phyloP scores from a whole-genome alignment of 2,888 invertebrate genomes.

The Phaedon cochleariae region DNA sequence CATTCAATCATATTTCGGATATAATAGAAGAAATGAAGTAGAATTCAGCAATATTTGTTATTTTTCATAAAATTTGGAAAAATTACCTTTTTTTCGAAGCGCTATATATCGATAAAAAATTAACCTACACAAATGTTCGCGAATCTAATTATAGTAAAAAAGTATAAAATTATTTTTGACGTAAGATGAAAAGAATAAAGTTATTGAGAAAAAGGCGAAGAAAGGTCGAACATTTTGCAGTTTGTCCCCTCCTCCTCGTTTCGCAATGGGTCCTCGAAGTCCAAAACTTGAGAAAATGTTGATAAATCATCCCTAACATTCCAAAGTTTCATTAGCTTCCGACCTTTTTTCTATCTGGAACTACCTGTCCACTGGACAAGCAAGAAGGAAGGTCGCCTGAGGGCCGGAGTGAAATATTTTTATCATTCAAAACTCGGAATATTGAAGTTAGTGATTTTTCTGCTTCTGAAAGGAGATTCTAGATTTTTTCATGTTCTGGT shows the following conservation, averaged over 20 bases:
- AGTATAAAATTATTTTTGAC: not conserved
- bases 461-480: too few species aligned
- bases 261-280: not conserved
- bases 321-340: constrained; percentile 6
- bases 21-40: not conserved
- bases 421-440: too few species aligned
- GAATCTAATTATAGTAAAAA: constrained; percentile 1
- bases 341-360: constrained; percentile 6
- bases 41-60: not conserved
- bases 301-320: not conserved
- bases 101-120: constrained; percentile 10
- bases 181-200: not conserved
- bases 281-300: constrained; percentile 11
- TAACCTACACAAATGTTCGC: not conserved
- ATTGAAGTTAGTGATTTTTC: too few species aligned
- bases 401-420: too few species aligned
- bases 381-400: too few species aligned
- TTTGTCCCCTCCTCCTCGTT: not conserved
- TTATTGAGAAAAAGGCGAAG: constrained; percentile 9
- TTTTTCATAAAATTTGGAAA: not conserved
- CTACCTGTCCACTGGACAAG: constrained; percentile 4
- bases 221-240: not conserved
- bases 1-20: constrained; percentile 2
- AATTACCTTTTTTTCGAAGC: constrained; percentile 1
- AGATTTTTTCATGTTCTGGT: too few species aligned